phyloP scores from a whole-genome alignment of 2,797 vertebrate species.

The Gallinago stenura region DNA sequence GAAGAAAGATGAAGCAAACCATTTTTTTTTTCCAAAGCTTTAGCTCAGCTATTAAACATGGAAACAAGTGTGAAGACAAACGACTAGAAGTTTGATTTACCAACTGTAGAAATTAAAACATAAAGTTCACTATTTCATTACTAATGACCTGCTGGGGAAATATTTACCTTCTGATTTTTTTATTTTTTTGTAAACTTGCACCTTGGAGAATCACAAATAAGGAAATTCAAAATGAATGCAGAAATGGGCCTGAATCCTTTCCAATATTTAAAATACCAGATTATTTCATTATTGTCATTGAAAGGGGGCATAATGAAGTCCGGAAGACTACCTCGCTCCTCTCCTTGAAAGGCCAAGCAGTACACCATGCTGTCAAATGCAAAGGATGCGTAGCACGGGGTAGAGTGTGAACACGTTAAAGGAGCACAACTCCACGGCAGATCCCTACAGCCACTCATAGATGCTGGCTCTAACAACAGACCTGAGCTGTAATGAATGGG shows the following conservation, averaged over 20 bases:
- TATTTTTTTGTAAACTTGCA: not conserved
- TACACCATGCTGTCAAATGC: rapidly evolving
- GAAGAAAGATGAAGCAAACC: constrained; percentile 40
- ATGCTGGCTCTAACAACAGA: not conserved
- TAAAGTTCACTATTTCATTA: not conserved
- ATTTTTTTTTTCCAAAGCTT: not conserved
- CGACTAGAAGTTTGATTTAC: constrained; percentile 29
- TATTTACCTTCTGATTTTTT: not conserved
- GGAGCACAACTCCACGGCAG: not conserved
- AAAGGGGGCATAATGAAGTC: not conserved
- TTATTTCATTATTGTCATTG: not conserved
- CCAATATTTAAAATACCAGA: not conserved
- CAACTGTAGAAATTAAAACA: not conserved
- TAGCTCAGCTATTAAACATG: not conserved
- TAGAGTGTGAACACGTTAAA: rapidly evolving
- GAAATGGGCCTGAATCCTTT: not conserved
- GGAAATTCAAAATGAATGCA: not conserved
- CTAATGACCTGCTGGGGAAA: not conserved
- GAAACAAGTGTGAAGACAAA: constrained; percentile 21
- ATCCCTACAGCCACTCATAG: not conserved
- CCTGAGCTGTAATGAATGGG: not conserved
- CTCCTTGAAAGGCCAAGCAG: not conserved
- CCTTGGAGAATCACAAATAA: not conserved
- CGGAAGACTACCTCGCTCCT: not conserved
- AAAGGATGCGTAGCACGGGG: rapidly evolving